Conservation (phyloP, 2,888 invertebrate species). For the Lysandra bellargus region DNA sequence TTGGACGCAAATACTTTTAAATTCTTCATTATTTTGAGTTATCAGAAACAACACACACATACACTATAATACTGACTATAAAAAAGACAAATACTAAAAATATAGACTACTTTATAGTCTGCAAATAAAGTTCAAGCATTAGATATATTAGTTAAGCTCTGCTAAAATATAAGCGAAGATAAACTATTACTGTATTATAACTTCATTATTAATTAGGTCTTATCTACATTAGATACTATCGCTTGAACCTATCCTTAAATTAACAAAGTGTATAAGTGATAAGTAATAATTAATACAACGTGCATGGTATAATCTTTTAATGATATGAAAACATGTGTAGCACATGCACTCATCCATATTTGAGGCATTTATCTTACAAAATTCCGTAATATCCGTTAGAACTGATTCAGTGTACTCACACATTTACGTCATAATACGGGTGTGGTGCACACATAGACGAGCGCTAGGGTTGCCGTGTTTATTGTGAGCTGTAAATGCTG, state of each 20-base stretch:
- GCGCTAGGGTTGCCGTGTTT: slow-evolving; percentile 37
- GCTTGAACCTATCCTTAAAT: not conserved
- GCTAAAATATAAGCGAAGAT: no score
- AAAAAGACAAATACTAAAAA: not conserved
- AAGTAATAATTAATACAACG: not conserved
- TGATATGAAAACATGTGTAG: slow-evolving; percentile 19
- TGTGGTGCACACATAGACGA: slow-evolving; percentile 41
- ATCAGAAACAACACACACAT: no score
- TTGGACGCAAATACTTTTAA: no score
- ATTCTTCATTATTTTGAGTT: no score
- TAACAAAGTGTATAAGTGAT: not conserved
- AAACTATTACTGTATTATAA: no score
- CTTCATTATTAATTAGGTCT: not conserved
- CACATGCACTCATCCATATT: slow-evolving; percentile 51
- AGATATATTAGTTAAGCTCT: not conserved
- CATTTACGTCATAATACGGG: slow-evolving; percentile 40
- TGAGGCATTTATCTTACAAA: slow-evolving; percentile 64
- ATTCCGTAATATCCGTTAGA: slow-evolving; percentile 79
- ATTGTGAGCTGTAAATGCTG: not conserved
- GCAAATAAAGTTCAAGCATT: not conserved
- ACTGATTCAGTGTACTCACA: slow-evolving; percentile 68
- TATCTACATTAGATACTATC: not conserved
- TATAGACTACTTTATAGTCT: not conserved
- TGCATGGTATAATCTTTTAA: not conserved
- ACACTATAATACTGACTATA: no score